Conservation (phyloP, 2,113 vertebrate genomes). For the Bubo bubo region DNA sequence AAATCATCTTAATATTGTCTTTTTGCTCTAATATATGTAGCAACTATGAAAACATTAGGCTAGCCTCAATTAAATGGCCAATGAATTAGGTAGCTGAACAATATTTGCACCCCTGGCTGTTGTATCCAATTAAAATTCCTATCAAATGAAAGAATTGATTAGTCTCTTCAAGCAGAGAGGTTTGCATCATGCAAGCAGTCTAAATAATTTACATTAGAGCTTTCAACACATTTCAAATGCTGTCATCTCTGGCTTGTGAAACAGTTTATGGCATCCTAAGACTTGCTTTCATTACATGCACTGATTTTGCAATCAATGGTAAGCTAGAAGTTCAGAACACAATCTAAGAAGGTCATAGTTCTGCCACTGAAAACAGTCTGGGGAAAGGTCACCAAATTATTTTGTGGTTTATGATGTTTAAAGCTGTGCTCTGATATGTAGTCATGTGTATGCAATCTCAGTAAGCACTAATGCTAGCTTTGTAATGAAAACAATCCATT, state of each 20-base stretch:
- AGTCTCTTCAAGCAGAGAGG: conserved; percentile 67
- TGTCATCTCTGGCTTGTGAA: conserved; percentile 57
- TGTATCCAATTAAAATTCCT: conserved; percentile 77
- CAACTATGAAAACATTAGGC: conserved; percentile 65
- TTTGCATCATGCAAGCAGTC: conserved; percentile 67
- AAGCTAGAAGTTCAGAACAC: conserved; percentile 40
- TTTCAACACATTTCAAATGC: conserved; percentile 66
- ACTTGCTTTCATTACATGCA: conserved; percentile 42
- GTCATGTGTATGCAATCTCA: conserved; percentile 30
- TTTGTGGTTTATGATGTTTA: conserved; percentile 43
- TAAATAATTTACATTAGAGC: conserved; percentile 73
- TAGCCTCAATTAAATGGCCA: conserved; percentile 64
- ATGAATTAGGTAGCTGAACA: conserved; percentile 54
- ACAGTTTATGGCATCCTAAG: conserved; percentile 49
- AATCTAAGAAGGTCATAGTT: conserved; percentile 62
- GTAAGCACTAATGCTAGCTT: conserved; percentile 55
- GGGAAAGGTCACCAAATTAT: conserved; percentile 69
- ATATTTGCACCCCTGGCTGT: conserved; percentile 69
- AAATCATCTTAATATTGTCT: conserved; percentile 55
- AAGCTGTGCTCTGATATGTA: conserved; percentile 42
- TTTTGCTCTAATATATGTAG: conserved; percentile 51
- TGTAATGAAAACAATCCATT: conserved; percentile 69
- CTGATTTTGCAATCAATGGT: conserved; percentile 60
- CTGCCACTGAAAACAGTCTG: conserved; percentile 25
- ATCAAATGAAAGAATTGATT: conserved; percentile 74